Evolutionary conservation across 2,113 vertebrate species (phyloP).

Genomic region (human (Homo sapiens)): GRCh38 chr6:125712001-125712500

Average conservation of each 20-base stretch:
- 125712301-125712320: not conserved
- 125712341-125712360: not conserved
- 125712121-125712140: not conserved
- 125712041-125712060: not conserved
- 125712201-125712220: not conserved
- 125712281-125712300: not conserved
- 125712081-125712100: not conserved
- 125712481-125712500: not conserved
- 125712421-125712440: not conserved
- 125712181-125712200: not conserved
- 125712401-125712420: not conserved
- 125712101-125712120: not conserved
- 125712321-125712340: not conserved
- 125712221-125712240: not conserved
- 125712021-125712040: not conserved
- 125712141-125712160: not conserved
- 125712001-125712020: not conserved
- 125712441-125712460: not conserved
- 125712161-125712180: not conserved
- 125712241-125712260: not conserved
- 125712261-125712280: not conserved
- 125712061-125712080: not conserved
- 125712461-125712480: not conserved
- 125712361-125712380: not conserved
- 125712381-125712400: not conserved